Evolutionary conservation across 2,113 vertebrate species (phyloP), one percentile per base, ranked within the genome.

Genomic region (Larimichthys crocea): DNA sequence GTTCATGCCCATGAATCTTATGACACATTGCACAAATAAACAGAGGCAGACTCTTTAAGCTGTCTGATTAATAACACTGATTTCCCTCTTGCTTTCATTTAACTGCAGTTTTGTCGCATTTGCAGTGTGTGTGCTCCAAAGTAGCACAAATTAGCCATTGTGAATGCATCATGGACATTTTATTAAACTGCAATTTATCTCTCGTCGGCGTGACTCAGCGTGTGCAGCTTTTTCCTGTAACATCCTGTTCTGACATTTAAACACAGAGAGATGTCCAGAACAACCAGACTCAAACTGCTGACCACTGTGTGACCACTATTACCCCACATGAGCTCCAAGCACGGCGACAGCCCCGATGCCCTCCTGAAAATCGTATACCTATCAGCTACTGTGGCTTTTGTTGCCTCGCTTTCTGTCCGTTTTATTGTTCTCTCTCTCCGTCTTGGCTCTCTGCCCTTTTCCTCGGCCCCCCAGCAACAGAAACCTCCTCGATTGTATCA

Each of bases 1-100:
- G 49, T 42, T 64, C 52, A 76, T 83, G 72, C 57, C 52, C 46
- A 31, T 0, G 2, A 82, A 73, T 76, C 79, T 73, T 66, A 76
- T 57, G 65, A 71, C 55, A 53, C 14, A 0, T 44, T 71, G 15
- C 0, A 24, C 3, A 66, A 29, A 82, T 72, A 55, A 66, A 68
- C 15, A 10, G 56, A 15, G 42, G 46, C 52, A 10, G 31, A 74
- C 68, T 68, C 62, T 70, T 52, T 80, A 74, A 67, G 68, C 50
- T 8, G 29, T 22, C 69, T 67, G 77, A 80, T 57, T 60, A 87
- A 65, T 49, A 62, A 77, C 50, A 59, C n/a, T 1, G 31, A 63
- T 19, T 68, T n/a, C 0, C 55, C 61, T 17, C 62, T 44, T 3
- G 12, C n/a, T 74, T 49, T 63, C 40, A 35, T 60, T 63, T 64